Evolutionary conservation across 2,888 invertebrate species (phyloP), one percentile per base, ranked within the genome.

Genomic region (Aporophyla nigra): DNA sequence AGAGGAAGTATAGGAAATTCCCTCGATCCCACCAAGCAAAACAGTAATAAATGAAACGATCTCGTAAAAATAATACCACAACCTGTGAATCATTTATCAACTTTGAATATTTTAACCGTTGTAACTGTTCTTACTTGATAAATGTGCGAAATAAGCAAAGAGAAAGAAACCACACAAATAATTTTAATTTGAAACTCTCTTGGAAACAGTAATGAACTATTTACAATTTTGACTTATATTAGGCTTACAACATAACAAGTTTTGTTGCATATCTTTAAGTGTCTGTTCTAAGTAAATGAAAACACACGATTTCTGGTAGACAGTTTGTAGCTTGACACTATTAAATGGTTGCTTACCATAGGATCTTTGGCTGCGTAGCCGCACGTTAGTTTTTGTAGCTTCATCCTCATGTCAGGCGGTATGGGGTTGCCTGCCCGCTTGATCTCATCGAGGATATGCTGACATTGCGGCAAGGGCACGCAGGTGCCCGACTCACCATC

Each of bases 281-380:
- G 27, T 65, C 19, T 27, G 9, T 51, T 21, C 27, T 65, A 27
- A 21, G 27, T 27, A 65, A 49, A 21, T 21, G 9, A 51, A 66
- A 51, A n/a, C 33, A 5, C 21, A 12, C 43, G 10, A 46, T 46
- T 46, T 46, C 10, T 12, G 43, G 43, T 46, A 10, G 43, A 10
- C 43, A 46, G 10, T 46, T 46, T 46, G 12, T 46, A 46, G 43
- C 43, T 46, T 43, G 43, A 43, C 43, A 33, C 5, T 51, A 33
- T 9, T 16, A 16, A 19, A 40, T 40, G 2, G 3, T 40, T 58
- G 19, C 86, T 86, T 90, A 96, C 96, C 90, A 94, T 73, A 33
- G 95, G 95, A 5, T 92, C 90, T 21, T 85, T 80, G 2, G 53
- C 59, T 9, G 91, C 87, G 74, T 91, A 96, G 0, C 96, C 95